phyloP scores from a whole-genome alignment of 1,140 invertebrate genomes.

The Drosophila carrolli region DNA sequence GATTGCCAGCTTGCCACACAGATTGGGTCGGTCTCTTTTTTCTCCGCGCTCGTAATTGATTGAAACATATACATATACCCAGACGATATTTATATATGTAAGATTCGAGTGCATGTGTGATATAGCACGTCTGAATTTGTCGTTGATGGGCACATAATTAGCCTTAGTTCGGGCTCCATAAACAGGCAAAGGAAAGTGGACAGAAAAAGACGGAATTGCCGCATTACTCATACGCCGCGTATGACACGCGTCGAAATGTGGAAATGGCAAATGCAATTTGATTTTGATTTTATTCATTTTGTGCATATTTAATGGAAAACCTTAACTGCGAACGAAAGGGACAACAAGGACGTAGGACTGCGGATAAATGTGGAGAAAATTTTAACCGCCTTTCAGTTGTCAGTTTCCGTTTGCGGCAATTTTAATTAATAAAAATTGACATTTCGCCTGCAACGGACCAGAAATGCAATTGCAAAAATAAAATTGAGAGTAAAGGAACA shows the following conservation, averaged over 20 bases:
- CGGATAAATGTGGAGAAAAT: slow-evolving; percentile 10
- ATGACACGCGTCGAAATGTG: not conserved
- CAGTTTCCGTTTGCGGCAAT: slow-evolving; percentile 51
- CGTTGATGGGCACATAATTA: slow-evolving; percentile 56
- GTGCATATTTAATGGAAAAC: slow-evolving; percentile 42
- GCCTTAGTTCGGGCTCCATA: slow-evolving; percentile 36
- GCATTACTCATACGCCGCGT: slow-evolving; percentile 39
- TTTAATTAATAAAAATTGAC: slow-evolving; percentile 61
- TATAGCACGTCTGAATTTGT: slow-evolving; percentile 24
- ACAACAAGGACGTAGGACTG: not conserved
- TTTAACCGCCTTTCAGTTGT: slow-evolving; percentile 47
- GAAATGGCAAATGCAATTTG: slow-evolving; percentile 35
- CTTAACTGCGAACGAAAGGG: not conserved
- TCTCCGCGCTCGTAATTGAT: slow-evolving; percentile 17
- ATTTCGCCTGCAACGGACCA: slow-evolving; percentile 19
- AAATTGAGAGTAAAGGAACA: not conserved
- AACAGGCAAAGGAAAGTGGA: slow-evolving; percentile 11
- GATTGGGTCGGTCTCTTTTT: slow-evolving; percentile 5
- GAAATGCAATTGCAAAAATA: slow-evolving; percentile 34
- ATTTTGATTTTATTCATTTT: slow-evolving; percentile 61
- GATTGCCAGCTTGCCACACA: slow-evolving; percentile 62
- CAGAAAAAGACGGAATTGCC: slow-evolving; percentile 2
- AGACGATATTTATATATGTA: not conserved
- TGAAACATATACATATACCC: slow-evolving; percentile 8
- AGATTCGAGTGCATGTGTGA: slow-evolving; percentile 11